These are phyloP conservation scores for Anoplius nigerrimus DNA, from an alignment of 2,888 invertebrate genomes.

Conservation along the genomic window DNA sequence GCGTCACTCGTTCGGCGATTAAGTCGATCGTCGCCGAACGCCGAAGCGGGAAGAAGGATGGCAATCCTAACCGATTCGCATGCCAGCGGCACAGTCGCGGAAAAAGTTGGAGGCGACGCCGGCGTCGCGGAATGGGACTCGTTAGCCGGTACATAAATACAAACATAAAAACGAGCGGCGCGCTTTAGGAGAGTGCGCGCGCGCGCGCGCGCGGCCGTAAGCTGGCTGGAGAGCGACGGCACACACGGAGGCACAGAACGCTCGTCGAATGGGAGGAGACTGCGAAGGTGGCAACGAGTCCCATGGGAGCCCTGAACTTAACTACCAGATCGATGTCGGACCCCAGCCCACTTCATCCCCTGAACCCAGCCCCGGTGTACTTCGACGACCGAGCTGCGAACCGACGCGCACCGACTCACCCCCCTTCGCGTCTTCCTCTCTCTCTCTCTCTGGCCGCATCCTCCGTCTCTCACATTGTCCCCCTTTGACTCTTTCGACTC, in stretches of 20 bases:
- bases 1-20: conserved; percentile 11
- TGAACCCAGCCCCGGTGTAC: conserved; percentile 39
- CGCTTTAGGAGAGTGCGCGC: conserved; percentile 28
- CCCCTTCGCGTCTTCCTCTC: conserved; percentile 16
- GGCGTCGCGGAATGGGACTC: conserved; percentile 28
- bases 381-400: conserved; percentile 37
- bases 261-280: conserved; percentile 53
- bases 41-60: no score
- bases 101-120: conserved; percentile 8
- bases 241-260: background rate
- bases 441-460: conserved; percentile 15
- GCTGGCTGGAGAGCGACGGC: background rate
- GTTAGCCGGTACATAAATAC: conserved; percentile 57
- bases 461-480: conserved; percentile 14
- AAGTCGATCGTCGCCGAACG: conserved; percentile 1
- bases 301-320: conserved; percentile 71
- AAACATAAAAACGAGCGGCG: conserved; percentile 54
- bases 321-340: conserved; percentile 73
- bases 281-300: conserved; percentile 71
- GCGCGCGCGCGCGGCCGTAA: background rate
- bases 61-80: no score
- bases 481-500: background rate
- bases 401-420: conserved; percentile 18
- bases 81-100: background rate
- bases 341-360: conserved; percentile 53